Percentiles rank a stretch among this genome's conserved stretches.
Evolutionary conservation across 2,797 vertebrate species (phyloP).

Genomic region (Threskiornis aethiopicus): DNA sequence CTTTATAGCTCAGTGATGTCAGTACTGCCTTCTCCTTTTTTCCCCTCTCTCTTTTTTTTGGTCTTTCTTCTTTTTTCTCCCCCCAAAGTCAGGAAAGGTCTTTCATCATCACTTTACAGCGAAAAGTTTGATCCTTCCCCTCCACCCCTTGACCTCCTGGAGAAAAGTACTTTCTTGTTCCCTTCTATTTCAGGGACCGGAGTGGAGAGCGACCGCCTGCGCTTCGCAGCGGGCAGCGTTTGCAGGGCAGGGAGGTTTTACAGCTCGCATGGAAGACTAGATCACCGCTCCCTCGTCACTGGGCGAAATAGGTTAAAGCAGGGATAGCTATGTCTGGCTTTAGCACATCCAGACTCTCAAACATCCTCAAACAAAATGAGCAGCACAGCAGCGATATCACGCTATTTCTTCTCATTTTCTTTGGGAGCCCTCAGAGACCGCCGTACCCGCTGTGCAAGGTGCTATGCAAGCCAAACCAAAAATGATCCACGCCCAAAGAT

Average conservation of each 20-base stretch:
- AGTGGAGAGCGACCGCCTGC: not conserved
- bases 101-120: not conserved
- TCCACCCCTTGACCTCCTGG: not conserved
- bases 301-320: not conserved
- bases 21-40: not conserved
- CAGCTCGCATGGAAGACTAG: not conserved
- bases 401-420: not conserved
- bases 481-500: rapidly evolving
- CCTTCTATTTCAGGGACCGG: not conserved
- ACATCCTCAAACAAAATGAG: not conserved
- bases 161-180: not conserved
- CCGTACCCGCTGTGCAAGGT: not conserved
- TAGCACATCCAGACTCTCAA: not conserved
- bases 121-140: not conserved
- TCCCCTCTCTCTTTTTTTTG: rapidly evolving
- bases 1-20: not conserved
- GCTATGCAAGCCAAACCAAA: not conserved
- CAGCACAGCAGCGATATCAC: not conserved
- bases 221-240: rapidly evolving
- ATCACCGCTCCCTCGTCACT: too few relatives aligned
- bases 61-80: rapidly evolving
- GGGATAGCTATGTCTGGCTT: not conserved
- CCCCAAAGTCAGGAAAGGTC: not conserved
- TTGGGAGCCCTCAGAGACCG: not conserved
- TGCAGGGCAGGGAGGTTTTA: not conserved